Evolutionary conservation across 1,140 invertebrate genomes (phyloP).

Genomic region (Drosophila dunni): DNA sequence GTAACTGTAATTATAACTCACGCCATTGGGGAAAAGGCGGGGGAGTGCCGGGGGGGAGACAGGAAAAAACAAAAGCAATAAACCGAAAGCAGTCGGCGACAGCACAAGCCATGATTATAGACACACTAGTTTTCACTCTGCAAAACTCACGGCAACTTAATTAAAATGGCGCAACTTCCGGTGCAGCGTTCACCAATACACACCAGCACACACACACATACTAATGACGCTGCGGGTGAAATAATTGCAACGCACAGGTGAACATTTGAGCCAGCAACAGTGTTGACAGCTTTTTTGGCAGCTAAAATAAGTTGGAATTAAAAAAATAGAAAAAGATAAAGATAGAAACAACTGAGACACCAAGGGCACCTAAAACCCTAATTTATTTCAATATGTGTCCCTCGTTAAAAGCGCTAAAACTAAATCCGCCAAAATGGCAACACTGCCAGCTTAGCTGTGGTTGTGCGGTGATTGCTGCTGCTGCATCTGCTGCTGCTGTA

Average conservation of each 20-base stretch:
- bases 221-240: constrained; percentile 32
- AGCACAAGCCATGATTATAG: constrained; percentile 45
- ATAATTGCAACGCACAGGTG: constrained; percentile 62
- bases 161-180: constrained; percentile 73
- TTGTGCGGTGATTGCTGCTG: too few relatives aligned
- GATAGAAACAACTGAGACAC: too few relatives aligned
- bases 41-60: neutral
- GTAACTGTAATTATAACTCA: constrained; percentile 63
- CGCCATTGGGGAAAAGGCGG: constrained; percentile 40
- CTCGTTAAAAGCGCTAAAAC: too few relatives aligned
- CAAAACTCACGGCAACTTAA: constrained; percentile 62
- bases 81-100: constrained; percentile 41
- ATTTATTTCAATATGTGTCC: too few relatives aligned
- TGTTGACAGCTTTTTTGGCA: constrained; percentile 12
- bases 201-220: neutral
- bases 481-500: too few relatives aligned
- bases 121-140: constrained; percentile 15
- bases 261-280: constrained; percentile 36
- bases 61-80: constrained; percentile 65
- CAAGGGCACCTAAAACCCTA: too few relatives aligned
- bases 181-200: constrained; percentile 5
- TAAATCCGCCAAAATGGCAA: too few relatives aligned
- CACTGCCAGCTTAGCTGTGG: too few relatives aligned
- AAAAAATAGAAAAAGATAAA: too few relatives aligned
- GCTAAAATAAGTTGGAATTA: neutral